Evolutionary conservation across 2,888 invertebrate species (phyloP), one percentile per base, ranked within the genome.

Genomic region (Serripes groenlandicus): DNA sequence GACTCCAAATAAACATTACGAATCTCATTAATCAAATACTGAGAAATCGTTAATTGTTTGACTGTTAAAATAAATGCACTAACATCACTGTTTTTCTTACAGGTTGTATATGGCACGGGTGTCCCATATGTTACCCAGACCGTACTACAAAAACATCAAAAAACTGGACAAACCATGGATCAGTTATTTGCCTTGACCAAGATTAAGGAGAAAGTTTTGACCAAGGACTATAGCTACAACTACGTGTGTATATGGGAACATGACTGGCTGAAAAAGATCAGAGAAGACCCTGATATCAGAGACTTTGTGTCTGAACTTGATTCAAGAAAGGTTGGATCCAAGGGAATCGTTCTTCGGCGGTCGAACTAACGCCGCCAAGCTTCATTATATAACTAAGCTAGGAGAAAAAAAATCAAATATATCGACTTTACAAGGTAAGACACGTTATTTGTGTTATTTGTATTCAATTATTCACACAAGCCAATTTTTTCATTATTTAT

Each of bases 321-420:
- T 11, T 5, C 1, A 26, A 32, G 83, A 81, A 4, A 70, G 83
- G 21, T 34, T 91, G 11, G 60, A 88, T 32, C 89, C 91, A 9
- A 52, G 89, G 32, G 89, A 91, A 58, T 85, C 88, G 1, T 91
- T 92, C 60, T 90, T 74, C 78, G 91, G 92, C 0, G 92, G 92
- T 0, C 32, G 91, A 4, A 88, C 88, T 0, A 87, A 89, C 37
- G 88, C 88, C 23, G 68, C 87, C 78, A 70, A 90, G 42, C 68
- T 92, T 2, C 83, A 82, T 28, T 74, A 90, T 34, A 81, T 87
- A 42, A 73, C 62, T 0, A 52, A 64, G 7, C 78, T n/a, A 4
- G 23, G 32, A 4, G 78, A 91, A 69, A n/a, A n/a, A 69, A 78
- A 52, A 90, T 90, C 5, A 75, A 76, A 18, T 91, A 92, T 70